Conservation (phyloP, 2,797 vertebrate species). For the Alauda arvensis region DNA sequence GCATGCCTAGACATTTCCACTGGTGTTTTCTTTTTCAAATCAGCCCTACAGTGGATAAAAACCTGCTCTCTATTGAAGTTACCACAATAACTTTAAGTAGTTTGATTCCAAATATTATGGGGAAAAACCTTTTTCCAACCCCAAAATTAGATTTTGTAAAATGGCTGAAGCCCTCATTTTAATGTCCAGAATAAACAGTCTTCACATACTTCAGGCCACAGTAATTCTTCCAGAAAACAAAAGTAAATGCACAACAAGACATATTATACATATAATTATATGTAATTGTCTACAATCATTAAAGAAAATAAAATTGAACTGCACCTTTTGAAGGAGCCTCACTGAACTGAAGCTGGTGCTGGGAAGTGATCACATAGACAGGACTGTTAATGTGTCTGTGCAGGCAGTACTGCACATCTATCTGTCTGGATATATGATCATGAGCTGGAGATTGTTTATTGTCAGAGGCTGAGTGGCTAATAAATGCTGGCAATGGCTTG, state of each 20-base stretch:
- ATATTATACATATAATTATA: too few species aligned
- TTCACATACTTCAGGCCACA: neutral
- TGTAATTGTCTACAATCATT: neutral
- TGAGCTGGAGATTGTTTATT: slow-evolving; percentile 62
- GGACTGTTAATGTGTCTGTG: slow-evolving; percentile 16
- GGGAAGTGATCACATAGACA: neutral
- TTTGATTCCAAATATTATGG: neutral
- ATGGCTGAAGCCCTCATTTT: neutral
- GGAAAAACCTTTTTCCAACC: neutral
- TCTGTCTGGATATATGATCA: slow-evolving; percentile 44
- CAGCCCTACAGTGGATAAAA: neutral
- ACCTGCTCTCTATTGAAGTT: neutral
- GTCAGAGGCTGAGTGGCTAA: slow-evolving; percentile 66
- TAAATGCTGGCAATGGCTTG: slow-evolving; percentile 65
- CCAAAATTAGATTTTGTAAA: neutral
- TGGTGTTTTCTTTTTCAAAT: neutral
- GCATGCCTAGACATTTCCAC: neutral
- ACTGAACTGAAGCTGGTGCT: neutral
- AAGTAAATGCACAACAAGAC: neutral
- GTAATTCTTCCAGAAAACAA: neutral
- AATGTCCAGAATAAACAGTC: neutral
- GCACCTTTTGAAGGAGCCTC: neutral
- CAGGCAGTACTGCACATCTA: slow-evolving; percentile 12
- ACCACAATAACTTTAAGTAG: neutral
- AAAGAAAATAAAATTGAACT: neutral